Percentiles rank a stretch among this genome's conserved stretches.
Conservation (phyloP, 2,113 vertebrate genomes). For the Sphaerodactylus townsendi region DNA sequence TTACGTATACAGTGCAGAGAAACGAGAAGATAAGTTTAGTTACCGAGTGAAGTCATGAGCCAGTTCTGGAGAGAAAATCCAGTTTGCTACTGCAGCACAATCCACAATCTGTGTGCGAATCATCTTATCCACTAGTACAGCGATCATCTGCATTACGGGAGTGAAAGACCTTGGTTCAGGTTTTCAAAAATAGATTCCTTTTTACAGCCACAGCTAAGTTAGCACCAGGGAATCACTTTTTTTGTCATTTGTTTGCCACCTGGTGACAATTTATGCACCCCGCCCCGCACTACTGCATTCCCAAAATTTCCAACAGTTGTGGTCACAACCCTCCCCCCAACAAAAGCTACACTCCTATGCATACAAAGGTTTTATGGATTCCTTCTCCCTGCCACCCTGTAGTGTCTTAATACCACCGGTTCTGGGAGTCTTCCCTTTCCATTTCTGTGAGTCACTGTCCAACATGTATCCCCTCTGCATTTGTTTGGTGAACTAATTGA, state of each 20-base stretch:
- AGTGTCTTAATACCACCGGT: neutral
- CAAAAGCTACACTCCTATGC: no score
- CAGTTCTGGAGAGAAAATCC: constrained; percentile 97
- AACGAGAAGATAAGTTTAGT: constrained; percentile 3
- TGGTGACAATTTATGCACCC: neutral
- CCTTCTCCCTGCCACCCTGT: neutral
- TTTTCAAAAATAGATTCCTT: neutral
- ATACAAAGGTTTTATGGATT: no score
- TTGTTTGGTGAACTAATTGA: neutral
- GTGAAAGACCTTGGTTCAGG: neutral
- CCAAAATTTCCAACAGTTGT: neutral
- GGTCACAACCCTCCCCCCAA: no score
- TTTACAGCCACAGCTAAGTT: neutral
- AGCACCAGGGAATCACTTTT: neutral
- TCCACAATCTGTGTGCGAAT: constrained; percentile 97
- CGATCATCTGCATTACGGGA: constrained; percentile 84
- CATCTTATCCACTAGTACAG: constrained; percentile 96
- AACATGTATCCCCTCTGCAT: neutral
- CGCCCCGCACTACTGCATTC: no score
- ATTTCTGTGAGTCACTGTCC: neutral
- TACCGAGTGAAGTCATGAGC: constrained; percentile 97
- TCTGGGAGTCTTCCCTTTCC: neutral
- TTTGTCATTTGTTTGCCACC: neutral
- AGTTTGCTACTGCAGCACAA: constrained; percentile 96
- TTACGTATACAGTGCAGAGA: no score